Evolutionary conservation across 2,888 invertebrate species (phyloP), one percentile per base, ranked within the genome.

Genomic region (Leptinotarsa peninsularis): DNA sequence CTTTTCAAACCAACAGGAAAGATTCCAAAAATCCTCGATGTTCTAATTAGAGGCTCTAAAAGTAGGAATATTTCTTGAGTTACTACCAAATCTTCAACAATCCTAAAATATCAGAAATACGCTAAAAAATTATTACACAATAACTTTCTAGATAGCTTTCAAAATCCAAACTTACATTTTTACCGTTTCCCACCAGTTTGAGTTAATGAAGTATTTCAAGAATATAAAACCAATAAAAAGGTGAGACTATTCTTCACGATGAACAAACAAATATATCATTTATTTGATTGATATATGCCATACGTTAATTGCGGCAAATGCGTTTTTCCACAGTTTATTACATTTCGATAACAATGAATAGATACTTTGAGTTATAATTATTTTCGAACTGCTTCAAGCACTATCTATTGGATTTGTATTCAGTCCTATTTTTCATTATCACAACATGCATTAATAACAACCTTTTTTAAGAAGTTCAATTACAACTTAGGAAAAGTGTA

Each of bases 1-100:
- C 76, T 79, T 33, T 56, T 67, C 56, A 81, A 84, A 49, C 76
- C 76, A 14, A 84, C 56, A 5, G 84, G 84, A 58, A 82, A 81
- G 33, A 84, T 66, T 4, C 84, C 84, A 33, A 84, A 81, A 4
- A 80, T 56, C 72, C 83, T 76, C 1, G 80, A 76, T 2, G 80
- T 69, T 18, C 77, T 43, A 2, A 82, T 54, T 15, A 83, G 50
- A 15, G 83, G 83, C 67, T 82, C 76, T 15, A 83, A 67, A 14
- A 81, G 72, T 67, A 75, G 67, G 68, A 77, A 82, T 43, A 81
- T 52, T 69, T 72, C 14, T 78, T 74, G 56, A 1, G 76, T 74
- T 49, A 80, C 54, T 17, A 50, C 67, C 67, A 80, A 63, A 10
- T 75, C 73, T 0, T 76, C 75, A 33, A 78, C 68, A 71, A 75